Evolutionary conservation across 37 sponge, comb jelly and placozoan genomes (phyloP), one percentile per base, ranked within the genome.

Genomic region (Sycon ciliatum): DNA sequence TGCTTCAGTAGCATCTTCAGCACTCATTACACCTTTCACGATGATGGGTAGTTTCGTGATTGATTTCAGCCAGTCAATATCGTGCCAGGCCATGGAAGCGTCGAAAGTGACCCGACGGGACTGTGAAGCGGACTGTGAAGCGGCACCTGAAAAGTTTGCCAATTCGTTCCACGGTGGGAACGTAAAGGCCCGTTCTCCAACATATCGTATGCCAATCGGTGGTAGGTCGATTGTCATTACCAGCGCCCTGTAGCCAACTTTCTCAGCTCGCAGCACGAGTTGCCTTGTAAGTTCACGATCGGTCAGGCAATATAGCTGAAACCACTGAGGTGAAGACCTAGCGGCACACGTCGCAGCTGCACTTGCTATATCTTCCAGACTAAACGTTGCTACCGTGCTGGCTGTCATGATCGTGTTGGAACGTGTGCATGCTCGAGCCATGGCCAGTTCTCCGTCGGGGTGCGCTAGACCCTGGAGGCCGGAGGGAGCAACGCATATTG

Each of bases 401-500:
- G 88, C 46, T 0, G 64, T 82, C 93, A 92, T 92, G 53, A 86
- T 84, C 4, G 81, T 85, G 18, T 24, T 32, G 31, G 64, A 6
- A 2, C 28, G n/a, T n/a, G n/a, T n/a, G n/a, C n/a, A n/a, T n/a
- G n/a, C n/a, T n/a, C n/a, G n/a, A n/a, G 87, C 94, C 42, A 81
- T 93, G 11, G 87, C 94, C 22, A 34, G 22, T 63, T 93, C 94
- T 11, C 90, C 90, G 24, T 93, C 84, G 23, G 67, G 62, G 53
- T 93, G 94, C 11, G 94, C 94, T 82, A 93, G 74, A 30, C 72
- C 56, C 31, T 93, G 94, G 77, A 89, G 69, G 30, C 87, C 94
- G 36, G 94, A 89, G 28, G 94, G 94, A 1, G 94, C 77, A 2
- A 88, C 78, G 71, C 90, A 72, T 1, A 92, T 57, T 31, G 94